Conservation (phyloP, 2,113 vertebrate genomes). For the Clupea harengus region DNA sequence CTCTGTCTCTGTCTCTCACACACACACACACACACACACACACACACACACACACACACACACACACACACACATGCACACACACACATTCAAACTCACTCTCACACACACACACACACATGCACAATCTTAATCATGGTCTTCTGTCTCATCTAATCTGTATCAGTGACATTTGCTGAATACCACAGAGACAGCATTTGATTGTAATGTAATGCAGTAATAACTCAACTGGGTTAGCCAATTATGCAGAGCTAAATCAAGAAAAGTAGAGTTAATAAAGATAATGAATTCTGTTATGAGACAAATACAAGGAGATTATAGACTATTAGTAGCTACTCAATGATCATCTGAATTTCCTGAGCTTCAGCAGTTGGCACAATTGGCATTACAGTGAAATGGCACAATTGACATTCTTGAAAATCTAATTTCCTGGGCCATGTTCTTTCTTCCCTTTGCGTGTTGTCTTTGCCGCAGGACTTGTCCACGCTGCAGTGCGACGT, state of each 20-base stretch:
- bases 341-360: background rate
- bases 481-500: conserved; percentile 81
- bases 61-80: background rate
- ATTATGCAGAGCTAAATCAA: background rate
- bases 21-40: too few species aligned
- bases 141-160: background rate
- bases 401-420: background rate
- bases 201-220: background rate
- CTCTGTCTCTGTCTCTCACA: background rate
- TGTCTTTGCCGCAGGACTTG: conserved; percentile 67
- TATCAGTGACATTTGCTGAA: background rate
- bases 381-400: background rate
- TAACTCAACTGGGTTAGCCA: background rate
- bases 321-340: background rate
- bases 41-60: background rate
- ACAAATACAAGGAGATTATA: background rate
- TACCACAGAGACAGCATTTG: background rate
- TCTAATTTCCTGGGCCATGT: background rate
- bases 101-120: background rate
- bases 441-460: background rate
- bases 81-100: background rate
- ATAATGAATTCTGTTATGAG: background rate
- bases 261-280: background rate
- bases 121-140: background rate
- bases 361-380: background rate